A percentile compares a stretch with the other conserved stretches of the same genome.
Evolutionary conservation across 2,888 invertebrate species (phyloP).

Genomic region (Mystacides longicornis): DNA sequence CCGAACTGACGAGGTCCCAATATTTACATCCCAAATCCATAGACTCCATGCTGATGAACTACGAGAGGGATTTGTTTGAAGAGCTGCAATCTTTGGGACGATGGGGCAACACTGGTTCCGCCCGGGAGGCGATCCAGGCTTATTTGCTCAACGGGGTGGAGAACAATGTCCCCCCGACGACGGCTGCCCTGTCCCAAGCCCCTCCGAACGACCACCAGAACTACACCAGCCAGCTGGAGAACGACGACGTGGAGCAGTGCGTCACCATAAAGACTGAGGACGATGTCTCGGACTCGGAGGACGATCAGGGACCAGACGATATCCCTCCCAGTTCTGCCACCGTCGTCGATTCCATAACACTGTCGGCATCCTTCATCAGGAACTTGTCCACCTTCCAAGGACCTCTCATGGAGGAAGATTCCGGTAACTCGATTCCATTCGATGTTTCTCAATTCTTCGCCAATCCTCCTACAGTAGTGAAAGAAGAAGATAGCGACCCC

Average conservation of each 20-base stretch:
- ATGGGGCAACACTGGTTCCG: constrained; percentile 35
- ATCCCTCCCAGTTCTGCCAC: constrained; percentile 29
- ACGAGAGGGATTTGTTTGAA: constrained; percentile 65
- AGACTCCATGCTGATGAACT: constrained; percentile 61
- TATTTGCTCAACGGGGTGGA: constrained; percentile 25
- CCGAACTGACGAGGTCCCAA: constrained; percentile 52
- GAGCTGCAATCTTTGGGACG: constrained; percentile 65
- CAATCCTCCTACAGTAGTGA: constrained; percentile 28
- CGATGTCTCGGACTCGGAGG: constrained; percentile 7
- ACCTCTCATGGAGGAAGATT: constrained; percentile 29
- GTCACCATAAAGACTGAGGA: constrained; percentile 24
- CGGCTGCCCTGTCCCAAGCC: constrained; percentile 30
- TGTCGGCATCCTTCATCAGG: constrained; percentile 39
- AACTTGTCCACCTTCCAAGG: constrained; percentile 37
- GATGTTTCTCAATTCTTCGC: constrained; percentile 44
- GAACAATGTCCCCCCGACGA: constrained; percentile 5
- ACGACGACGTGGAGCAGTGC: constrained; percentile 23
- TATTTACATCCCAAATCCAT: constrained; percentile 65
- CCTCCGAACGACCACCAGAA: not conserved
- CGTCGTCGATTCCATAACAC: constrained; percentile 35
- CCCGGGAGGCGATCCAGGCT: constrained; percentile 18
- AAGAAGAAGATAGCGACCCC: constrained; percentile 4
- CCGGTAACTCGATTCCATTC: constrained; percentile 30
- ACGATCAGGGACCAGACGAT: constrained; percentile 17
- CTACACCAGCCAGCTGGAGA: constrained; percentile 18